Base-by-base conservation (phyloP, 1,140 invertebrate species). In the Agrilus planipennis region DNA sequence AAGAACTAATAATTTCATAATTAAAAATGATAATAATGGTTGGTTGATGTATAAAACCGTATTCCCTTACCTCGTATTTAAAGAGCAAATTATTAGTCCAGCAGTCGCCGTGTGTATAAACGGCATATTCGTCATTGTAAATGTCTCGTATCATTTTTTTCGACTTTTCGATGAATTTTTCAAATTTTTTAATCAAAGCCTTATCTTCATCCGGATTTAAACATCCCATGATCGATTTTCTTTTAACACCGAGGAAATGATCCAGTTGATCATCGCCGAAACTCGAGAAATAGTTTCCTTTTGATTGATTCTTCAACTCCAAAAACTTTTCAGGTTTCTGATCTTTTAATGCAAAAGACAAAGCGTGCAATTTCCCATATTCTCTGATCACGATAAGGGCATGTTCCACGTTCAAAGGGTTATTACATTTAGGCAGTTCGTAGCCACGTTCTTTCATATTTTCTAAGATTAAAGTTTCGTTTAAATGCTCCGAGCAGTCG, bases 31-130 rank as follows among this genome's bases (percentile, higher is more conserved):
- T 7, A 27, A 27, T 27, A 9, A 9, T 7, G 7, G 23, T 9
- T 9, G 12, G 23, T 12, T 27, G 7, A 27, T 9, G 12, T 9
- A 27, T 7, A 27, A 9, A 12, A 7, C 12, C 7, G 12, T 9
- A 9, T 27, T 7, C 12, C 27, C 36, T 50, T 45, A 55, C 52
- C 39, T 62, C 45, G 19, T 65, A 60, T 42, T 60, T 61, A 50
- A 67, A 74, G 27, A 73, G 45, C 14, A 74, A 57, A 42, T 74
- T 74, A 44, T 73, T 73, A 32, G 61, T 64, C 63, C 68, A 71
- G 45, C 64, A 69, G 46, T 73, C 72, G 12, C 71, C 71, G 46
- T 74, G 72, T 20, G 60, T 57, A 61, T 70, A 71, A 62, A 69
- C 66, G 63, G 58, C 61, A 19, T 44, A 39, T 36, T 20, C 14